Base-by-base conservation (phyloP, 2,797 vertebrate species). In the Cossypha caffra region DNA sequence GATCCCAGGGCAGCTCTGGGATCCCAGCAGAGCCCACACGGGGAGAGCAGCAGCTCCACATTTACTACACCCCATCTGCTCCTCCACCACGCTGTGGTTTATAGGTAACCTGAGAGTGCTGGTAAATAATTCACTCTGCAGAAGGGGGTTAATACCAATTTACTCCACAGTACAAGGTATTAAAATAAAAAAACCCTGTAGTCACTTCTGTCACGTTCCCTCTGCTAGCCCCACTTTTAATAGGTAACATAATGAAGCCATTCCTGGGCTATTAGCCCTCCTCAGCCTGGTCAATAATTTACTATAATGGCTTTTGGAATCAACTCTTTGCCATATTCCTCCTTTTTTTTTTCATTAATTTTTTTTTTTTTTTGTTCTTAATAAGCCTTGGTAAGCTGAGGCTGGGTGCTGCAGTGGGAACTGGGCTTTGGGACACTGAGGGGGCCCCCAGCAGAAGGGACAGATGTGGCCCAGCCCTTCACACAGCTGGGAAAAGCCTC, bases 211-310 rank as follows among this genome's bases (percentile, higher is more conserved):
- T 79, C 85, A 17, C 31, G 84, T 73, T 94, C 71, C 76, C 81
- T 79, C 50, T 81, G 83, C 83, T 92, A 96, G 95, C 91, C 96
- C 88, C 63, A 66, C 76, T 95, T 94, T 97, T 96, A 97, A 97
- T 97, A 96, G 96, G 94, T 97, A 94, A 97, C 95, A 91, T 93
- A 97, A 95, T 95, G 96, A 91, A 96, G 95, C 93, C 92, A 83
- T 95, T 92, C 72, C 87, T 69, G 82, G 93, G 83, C 95, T 95
- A 93, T 94, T 91, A 92, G 93, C 93, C 96, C 95, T 94, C 88
- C 89, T 95, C 87, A 85, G 86, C 78, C 74, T 91, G 81, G 94
- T 93, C 96, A 94, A 96, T 96, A 90, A 96, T 96, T 97, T 92
- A 96, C 96, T 19, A 52, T 69, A 94, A 94, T 89, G 77, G 90